These are phyloP conservation scores for Myopa testacea DNA, from an alignment of 2,888 invertebrate species.

Conservation along the genomic window DNA sequence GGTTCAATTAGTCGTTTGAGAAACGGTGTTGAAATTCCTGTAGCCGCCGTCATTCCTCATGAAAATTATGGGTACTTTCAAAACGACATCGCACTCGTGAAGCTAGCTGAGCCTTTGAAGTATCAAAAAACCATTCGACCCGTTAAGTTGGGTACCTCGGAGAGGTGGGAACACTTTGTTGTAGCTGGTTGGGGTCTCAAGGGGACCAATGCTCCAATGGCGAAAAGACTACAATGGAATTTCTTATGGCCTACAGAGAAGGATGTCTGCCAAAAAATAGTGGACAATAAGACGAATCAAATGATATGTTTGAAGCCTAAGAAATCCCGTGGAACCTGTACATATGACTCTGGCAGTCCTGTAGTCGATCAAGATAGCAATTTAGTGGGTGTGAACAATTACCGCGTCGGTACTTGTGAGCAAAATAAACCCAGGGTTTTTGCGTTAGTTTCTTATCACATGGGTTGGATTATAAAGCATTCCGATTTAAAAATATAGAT, in stretches of 20 bases:
- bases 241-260: constrained; percentile 50
- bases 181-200: constrained; percentile 56
- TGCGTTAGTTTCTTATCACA: constrained; percentile 55
- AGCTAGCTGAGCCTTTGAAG: constrained; percentile 46
- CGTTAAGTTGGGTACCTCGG: constrained; percentile 48
- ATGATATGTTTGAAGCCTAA: constrained; percentile 55
- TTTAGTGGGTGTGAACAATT: constrained; percentile 56
- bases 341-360: constrained; percentile 57
- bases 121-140: constrained; percentile 48
- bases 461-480: constrained; percentile 56
- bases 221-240: constrained; percentile 54
- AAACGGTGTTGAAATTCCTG: constrained; percentile 55
- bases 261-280: constrained; percentile 44
- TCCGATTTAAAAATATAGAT: constrained; percentile 42
- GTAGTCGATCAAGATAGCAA: constrained; percentile 51
- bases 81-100: constrained; percentile 54
- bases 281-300: constrained; percentile 44
- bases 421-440: constrained; percentile 58
- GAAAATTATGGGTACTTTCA: constrained; percentile 51
- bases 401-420: constrained; percentile 53
- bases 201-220: constrained; percentile 48
- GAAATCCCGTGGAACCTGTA: constrained; percentile 47
- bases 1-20: constrained; percentile 54
- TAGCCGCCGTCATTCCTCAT: constrained; percentile 51
- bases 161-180: constrained; percentile 47